Evolutionary conservation across 2,797 vertebrate genomes (phyloP).

Genomic region (Gymnoscopelus braueri): DNA sequence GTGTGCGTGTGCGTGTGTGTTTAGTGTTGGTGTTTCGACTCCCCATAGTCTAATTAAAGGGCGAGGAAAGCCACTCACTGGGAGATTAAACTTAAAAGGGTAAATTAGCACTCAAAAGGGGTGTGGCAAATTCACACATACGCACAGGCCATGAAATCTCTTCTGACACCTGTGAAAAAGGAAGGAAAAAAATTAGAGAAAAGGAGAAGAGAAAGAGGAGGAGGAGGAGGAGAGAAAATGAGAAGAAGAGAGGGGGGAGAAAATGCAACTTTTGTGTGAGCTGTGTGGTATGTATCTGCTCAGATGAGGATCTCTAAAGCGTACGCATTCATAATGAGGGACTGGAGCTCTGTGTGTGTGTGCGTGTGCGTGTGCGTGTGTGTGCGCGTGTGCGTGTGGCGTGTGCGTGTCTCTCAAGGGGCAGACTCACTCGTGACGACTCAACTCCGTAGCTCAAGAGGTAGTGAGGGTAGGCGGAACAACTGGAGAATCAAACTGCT

Average conservation of each 20-base stretch:
- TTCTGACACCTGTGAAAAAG: constrained; percentile 73
- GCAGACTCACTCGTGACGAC: not conserved
- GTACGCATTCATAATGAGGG: constrained; percentile 25
- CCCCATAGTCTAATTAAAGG: constrained; percentile 86
- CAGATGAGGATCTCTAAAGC: constrained; percentile 22
- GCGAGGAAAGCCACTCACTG: constrained; percentile 79
- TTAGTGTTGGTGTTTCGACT: constrained; percentile 74
- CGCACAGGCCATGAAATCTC: constrained; percentile 78
- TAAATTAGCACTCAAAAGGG: constrained; percentile 85
- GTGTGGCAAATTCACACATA: constrained; percentile 79
- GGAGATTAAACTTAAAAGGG: constrained; percentile 86
- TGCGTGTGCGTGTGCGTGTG: constrained; percentile 7
- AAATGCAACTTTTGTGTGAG: constrained; percentile 49
- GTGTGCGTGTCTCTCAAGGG: not conserved
- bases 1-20: constrained; percentile 51
- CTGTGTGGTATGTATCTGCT: constrained; percentile 38
- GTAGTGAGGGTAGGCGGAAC: not conserved
- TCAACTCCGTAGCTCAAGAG: not conserved
- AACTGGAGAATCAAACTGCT: not conserved
- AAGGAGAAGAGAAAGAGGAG: constrained; percentile 26
- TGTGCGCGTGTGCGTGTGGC: constrained; percentile 1
- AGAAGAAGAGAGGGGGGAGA: not conserved
- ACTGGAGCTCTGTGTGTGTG: constrained; percentile 20
- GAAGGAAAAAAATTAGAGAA: constrained; percentile 22
- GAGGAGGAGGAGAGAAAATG: constrained; percentile 35